Conservation (phyloP, 2,888 invertebrate genomes). For the Orthonychiurus folsomi region DNA sequence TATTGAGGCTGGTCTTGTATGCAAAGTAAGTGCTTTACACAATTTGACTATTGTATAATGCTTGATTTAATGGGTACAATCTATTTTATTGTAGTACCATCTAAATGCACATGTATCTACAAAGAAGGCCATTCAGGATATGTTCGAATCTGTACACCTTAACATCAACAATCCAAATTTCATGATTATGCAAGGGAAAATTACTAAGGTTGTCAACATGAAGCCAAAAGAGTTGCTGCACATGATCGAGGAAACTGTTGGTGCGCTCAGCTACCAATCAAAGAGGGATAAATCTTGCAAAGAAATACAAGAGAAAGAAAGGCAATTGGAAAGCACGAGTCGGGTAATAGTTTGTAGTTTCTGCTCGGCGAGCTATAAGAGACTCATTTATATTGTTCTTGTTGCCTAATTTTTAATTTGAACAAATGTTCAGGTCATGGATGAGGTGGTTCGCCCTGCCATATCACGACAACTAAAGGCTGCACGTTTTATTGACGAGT, state of each 20-base stretch:
- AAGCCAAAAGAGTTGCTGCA: constrained; percentile 92
- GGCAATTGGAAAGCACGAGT: constrained; percentile 53
- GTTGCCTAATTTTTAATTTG: constrained; percentile 2
- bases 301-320: constrained; percentile 85
- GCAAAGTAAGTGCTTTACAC: constrained; percentile 27
- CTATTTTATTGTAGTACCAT: constrained; percentile 24
- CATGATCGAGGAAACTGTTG: constrained; percentile 98
- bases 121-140: constrained; percentile 80
- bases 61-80: neutral
- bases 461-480: constrained; percentile 54
- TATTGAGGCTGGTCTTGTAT: constrained; percentile 25
- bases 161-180: constrained; percentile 99
- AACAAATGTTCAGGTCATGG: constrained; percentile 41
- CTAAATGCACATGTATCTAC: constrained; percentile 42
- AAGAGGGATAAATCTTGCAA: constrained; percentile 79
- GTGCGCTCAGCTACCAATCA: constrained; percentile 90
- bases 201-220: constrained; percentile 98
- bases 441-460: constrained; percentile 84
- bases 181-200: constrained; percentile 97
- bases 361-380: neutral
- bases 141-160: constrained; percentile 92
- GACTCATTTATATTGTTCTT: neutral
- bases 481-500: constrained; percentile 24
- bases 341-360: constrained; percentile 5
- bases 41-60: neutral